These are phyloP conservation scores for cattle (Bos taurus) DNA, from an alignment of 2,113 vertebrate species.

Conservation along the genomic window ARS-UCD2.0 NC_037350.1:52370001-52370500, in stretches of 20 bases:
- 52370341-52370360: slow-evolving; percentile 61
- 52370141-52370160: background rate
- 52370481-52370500: background rate
- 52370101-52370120: background rate
- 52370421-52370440: background rate
- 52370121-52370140: background rate
- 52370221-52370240: background rate
- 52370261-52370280: background rate
- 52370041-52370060: background rate
- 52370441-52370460: background rate
- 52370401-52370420: background rate
- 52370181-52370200: background rate
- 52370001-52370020: background rate
- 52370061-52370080: background rate
- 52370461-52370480: background rate
- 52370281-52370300: slow-evolving; percentile 70
- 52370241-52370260: background rate
- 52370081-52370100: background rate
- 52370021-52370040: background rate
- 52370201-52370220: no score
- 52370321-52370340: slow-evolving; percentile 77
- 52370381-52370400: slow-evolving; percentile 25
- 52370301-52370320: slow-evolving; percentile 71
- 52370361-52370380: slow-evolving; percentile 72
- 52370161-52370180: no score